Conservation (phyloP, 1,140 invertebrate species). For the Globodera rostochiensis region DNA sequence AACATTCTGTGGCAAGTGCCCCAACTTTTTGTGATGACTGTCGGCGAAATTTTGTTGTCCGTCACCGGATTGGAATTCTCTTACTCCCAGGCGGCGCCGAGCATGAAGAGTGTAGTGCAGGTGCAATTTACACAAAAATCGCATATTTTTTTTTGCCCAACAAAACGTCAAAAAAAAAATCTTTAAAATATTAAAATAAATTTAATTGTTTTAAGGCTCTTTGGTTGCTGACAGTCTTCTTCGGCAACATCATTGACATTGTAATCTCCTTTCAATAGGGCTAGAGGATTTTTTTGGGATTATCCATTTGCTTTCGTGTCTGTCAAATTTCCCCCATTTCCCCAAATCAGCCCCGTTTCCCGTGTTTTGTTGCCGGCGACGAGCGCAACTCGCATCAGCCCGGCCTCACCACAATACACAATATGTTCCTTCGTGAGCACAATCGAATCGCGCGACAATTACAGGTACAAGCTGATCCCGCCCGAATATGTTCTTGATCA, state of each 20-base stretch:
- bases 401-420: constrained; percentile 71
- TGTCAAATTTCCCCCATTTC: no score
- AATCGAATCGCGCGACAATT: constrained; percentile 80
- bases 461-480: constrained; percentile 55
- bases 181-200: not conserved
- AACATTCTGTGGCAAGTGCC: constrained; percentile 63
- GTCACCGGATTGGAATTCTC: constrained; percentile 64
- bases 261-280: not conserved
- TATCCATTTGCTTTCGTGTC: no score
- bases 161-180: no score
- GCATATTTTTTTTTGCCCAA: no score
- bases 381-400: constrained; percentile 90
- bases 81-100: constrained; percentile 63
- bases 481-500: no score
- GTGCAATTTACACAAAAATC: constrained; percentile 59
- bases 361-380: constrained; percentile 74
- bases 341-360: constrained; percentile 38
- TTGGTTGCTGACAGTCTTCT: constrained; percentile 62
- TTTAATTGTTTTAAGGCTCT: constrained; percentile 49
- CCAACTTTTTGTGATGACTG: constrained; percentile 75
- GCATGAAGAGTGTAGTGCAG: constrained; percentile 63
- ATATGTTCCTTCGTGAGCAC: constrained; percentile 77
- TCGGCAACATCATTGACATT: constrained; percentile 58
- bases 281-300: no score
- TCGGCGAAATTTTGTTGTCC: constrained; percentile 66